Base-by-base conservation (phyloP, 2,113 vertebrate species). In the Euleptes europaea region DNA sequence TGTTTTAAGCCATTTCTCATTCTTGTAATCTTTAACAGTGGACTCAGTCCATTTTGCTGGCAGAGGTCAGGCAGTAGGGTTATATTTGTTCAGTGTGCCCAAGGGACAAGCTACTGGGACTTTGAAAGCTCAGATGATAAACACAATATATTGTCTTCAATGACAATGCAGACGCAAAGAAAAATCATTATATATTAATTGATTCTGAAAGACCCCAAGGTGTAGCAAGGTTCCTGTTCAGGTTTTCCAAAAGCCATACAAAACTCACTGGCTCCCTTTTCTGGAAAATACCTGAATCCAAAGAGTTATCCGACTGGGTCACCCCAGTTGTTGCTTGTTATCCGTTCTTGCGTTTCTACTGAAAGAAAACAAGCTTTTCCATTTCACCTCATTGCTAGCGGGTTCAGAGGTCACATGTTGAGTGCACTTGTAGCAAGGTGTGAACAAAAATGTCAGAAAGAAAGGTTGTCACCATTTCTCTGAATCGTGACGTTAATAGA, bases 351-450 rank as follows among this genome's bases (percentile, higher is more conserved):
- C 54, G 26, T 26, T 49, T 5, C 54, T 69, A 31, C 47, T 19
- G 33, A 66, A 51, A n/a, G 42, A 70, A 23, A 51, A n/a, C 54
- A 87, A 23, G 21, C 10, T 70, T 54, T 75, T 75, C 6, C 49
- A 1, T 47, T 78, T 51, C 42, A 31, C 28, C 49, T 79, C 23
- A 75, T 80, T 11, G 0, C 5, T 6, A n/a, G 6, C 9, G 17
- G 26, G 78, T 17, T 21, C 19, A 26, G 82, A 66, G 81, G 1
- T 90, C 63, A 2, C 5, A 3, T 4, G 0, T 12, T 0, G 17
- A 0, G 1, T 3, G 70, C 49, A 67, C 23, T 17, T 0, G 0
- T 26, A n/a, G 47, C 33, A 81, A n/a, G 49, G 44, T 11, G 9
- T 1, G n/a, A 72, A 69, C 2, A 67, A 21, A n/a, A 69, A 2